Conservation (phyloP, 2,888 invertebrate genomes). For the Drosophila parthenogenetica region DNA sequence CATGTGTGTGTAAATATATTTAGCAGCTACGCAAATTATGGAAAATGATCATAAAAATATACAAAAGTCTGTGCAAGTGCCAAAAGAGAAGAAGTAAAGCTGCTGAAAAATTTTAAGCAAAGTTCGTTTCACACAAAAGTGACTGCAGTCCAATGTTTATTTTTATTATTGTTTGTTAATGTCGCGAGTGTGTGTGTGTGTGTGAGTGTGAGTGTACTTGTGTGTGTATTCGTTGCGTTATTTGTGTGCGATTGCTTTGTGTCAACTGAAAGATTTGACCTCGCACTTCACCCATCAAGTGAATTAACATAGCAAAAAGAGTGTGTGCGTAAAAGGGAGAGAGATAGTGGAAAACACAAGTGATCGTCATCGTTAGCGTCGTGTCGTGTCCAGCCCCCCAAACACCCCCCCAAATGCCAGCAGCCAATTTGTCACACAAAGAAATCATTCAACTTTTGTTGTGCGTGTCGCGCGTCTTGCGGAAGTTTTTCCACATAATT, state of each 20-base stretch:
- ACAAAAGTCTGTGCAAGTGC: constrained; percentile 51
- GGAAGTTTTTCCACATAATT: constrained; percentile 49
- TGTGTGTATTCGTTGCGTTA: constrained; percentile 19
- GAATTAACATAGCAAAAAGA: constrained; percentile 53
- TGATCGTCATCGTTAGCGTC: constrained; percentile 32
- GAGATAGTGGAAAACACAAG: constrained; percentile 14
- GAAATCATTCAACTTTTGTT: constrained; percentile 67
- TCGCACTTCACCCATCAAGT: constrained; percentile 82
- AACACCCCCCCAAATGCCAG: background rate
- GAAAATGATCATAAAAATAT: constrained; percentile 41
- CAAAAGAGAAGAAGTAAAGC: constrained; percentile 38
- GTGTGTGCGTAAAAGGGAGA: background rate
- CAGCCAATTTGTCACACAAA: constrained; percentile 75
- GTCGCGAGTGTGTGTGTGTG: constrained; percentile 10
- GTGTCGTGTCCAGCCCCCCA: background rate
- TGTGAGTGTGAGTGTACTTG: constrained; percentile 16
- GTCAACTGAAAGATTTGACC: constrained; percentile 80
- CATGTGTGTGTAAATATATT: constrained; percentile 16
- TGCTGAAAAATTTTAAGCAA: constrained; percentile 26
- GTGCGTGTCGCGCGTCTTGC: constrained; percentile 41
- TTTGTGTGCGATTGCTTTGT: constrained; percentile 60
- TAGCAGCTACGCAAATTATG: constrained; percentile 46
- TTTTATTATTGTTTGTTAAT: constrained; percentile 39
- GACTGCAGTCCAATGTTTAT: constrained; percentile 47
- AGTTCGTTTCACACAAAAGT: constrained; percentile 38